phyloP scores from a whole-genome alignment of 2,113 vertebrate genomes.

The Percina caprodes region DNA sequence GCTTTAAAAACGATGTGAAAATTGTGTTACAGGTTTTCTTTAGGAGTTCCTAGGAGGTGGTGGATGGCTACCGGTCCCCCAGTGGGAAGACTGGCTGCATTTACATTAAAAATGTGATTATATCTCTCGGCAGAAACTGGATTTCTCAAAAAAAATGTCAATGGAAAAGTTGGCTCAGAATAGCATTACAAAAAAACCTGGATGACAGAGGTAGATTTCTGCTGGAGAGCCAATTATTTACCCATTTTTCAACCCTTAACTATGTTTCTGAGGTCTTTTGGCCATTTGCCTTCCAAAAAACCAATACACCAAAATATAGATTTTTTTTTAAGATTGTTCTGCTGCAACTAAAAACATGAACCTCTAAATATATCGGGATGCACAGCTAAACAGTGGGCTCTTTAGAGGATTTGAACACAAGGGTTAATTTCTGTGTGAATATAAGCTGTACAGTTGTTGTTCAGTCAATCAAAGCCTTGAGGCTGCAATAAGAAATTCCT shows the following conservation, averaged over 20 bases:
- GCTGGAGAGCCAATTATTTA: neutral
- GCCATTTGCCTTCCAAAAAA: neutral
- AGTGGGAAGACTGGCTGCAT: conserved; percentile 1
- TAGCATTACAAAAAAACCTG: neutral
- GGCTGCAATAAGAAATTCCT: neutral
- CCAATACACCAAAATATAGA: neutral
- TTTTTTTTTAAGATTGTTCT: neutral
- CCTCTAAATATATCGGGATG: neutral
- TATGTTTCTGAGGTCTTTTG: neutral
- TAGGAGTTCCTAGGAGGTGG: conserved; percentile 17
- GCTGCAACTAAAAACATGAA: neutral
- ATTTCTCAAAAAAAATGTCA: conserved; percentile 1
- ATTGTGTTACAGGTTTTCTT: conserved; percentile 33
- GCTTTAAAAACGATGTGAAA: conserved; percentile 56
- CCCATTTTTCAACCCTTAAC: neutral
- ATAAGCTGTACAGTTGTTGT: neutral
- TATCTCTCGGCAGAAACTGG: neutral
- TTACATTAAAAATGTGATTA: conserved; percentile 18
- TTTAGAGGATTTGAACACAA: neutral
- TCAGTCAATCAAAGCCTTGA: neutral
- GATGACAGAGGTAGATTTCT: neutral
- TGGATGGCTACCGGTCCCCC: neutral
- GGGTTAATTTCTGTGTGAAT: neutral
- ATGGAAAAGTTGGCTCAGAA: neutral
- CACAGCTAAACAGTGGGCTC: neutral